A percentile compares a stretch with the other conserved stretches of the same genome.
Conservation (phyloP, 2,888 invertebrate genomes). For the Tetanocera ferruginea region DNA sequence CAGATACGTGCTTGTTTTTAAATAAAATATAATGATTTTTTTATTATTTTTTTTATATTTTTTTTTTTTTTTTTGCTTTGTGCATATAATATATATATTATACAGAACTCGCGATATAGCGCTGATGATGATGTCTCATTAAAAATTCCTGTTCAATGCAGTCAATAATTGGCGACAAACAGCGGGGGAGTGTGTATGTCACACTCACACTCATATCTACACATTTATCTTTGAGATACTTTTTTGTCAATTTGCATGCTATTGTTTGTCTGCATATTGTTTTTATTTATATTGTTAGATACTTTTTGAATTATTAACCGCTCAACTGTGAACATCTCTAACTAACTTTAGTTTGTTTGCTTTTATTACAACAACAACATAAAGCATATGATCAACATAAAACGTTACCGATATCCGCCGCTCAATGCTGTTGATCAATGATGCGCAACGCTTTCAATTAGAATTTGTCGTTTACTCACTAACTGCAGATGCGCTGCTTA, state of each 20-base stretch:
- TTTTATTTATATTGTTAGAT: background rate
- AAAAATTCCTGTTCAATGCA: slow-evolving; percentile 28
- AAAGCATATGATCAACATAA: background rate
- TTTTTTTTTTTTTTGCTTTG: background rate
- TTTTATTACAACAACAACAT: too few relatives aligned
- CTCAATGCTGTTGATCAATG: slow-evolving; percentile 42
- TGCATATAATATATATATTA: background rate
- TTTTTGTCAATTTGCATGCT: background rate
- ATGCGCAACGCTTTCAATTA: slow-evolving; percentile 52
- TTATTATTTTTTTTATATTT: background rate
- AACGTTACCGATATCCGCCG: background rate
- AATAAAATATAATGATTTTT: background rate
- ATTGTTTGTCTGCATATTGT: background rate
- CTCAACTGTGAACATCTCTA: slow-evolving; percentile 24
- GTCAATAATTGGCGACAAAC: slow-evolving; percentile 1
- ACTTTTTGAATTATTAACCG: background rate
- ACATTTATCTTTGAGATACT: slow-evolving; percentile 1
- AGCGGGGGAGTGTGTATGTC: background rate
- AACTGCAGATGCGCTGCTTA: background rate
- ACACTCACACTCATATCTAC: background rate
- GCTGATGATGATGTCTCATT: slow-evolving; percentile 13
- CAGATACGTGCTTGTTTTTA: background rate
- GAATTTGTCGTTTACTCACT: slow-evolving; percentile 21
- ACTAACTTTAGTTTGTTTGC: background rate
- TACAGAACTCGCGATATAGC: background rate